Evolutionary conservation across 1,140 invertebrate genomes (phyloP), one percentile per base, ranked within the genome.

Genomic region (Drosophila tsacasi): DNA sequence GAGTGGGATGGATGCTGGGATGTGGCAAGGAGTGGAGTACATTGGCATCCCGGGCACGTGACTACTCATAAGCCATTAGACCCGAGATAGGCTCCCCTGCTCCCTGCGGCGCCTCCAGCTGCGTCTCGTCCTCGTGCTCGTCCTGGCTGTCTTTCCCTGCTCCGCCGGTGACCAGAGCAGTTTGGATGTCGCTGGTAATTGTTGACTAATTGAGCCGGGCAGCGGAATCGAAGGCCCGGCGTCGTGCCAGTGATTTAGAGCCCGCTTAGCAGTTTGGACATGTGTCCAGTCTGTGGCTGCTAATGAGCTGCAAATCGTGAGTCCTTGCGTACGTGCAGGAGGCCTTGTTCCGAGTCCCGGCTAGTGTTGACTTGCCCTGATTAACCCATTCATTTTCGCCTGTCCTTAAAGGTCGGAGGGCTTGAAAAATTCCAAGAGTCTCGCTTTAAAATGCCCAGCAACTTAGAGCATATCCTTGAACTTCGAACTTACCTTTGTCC

Each of bases 231-330:
- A 73, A 74, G 71, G 68, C 69, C 52, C 35, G 32, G 32, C 27
- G 68, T 35, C 64, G 23, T 72, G 69, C 19, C 83, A 83, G 85
- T 90, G 84, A 89, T 89, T 89, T 89, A 90, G 85, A 84, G 81
- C 85, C 77, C 69, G 85, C 68, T 89, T 89, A 90, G 84, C 78
- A 90, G 85, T 89, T 84, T 42, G 69, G 85, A 89, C 84, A 90
- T 89, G 85, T 89, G 84, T 89, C 81, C 73, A 78, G 73, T 75
- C 77, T 84, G 77, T 81, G 85, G 73, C 64, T 75, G 85, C 84
- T 90, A 89, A 89, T 90, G 85, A 89, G 85, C 85, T 89, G 85
- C 85, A 90, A 89, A 89, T 89, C 81, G 85, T 81, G 76, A 62
- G 80, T 79, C 73, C 80, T 83, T 32, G 63, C 62, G 67, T 86